Evolutionary conservation across 2,113 vertebrate genomes (phyloP).

Genomic region (Pithys albifrons): DNA sequence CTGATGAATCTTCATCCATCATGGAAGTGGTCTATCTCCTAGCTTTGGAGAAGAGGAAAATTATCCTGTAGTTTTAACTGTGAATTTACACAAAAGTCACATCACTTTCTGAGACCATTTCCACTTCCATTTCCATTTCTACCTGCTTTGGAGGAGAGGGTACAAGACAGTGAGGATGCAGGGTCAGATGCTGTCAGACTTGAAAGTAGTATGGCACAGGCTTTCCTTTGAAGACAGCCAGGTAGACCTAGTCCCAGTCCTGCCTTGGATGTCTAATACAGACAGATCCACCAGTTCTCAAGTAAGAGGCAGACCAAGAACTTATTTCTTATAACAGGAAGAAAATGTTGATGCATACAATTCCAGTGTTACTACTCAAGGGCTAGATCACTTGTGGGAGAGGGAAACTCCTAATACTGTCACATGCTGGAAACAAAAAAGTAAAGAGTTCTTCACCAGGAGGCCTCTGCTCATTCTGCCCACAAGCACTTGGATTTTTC

Average conservation of each 20-base stretch:
- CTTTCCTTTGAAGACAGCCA: not conserved
- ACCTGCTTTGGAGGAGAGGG: not conserved
- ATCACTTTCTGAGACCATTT: not conserved
- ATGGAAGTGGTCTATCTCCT: not conserved
- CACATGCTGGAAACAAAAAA: not conserved
- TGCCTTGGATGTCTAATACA: not conserved
- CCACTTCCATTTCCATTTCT: not conserved
- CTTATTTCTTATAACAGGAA: not conserved
- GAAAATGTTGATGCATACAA: not conserved
- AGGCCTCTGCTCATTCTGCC: not conserved
- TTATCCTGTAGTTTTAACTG: not conserved
- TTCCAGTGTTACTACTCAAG: not conserved
- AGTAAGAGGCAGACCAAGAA: not conserved
- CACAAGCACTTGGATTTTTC: not conserved
- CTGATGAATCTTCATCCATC: not conserved
- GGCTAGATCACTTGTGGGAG: not conserved
- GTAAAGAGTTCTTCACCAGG: not conserved
- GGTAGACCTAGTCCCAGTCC: not conserved
- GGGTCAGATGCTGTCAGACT: not conserved
- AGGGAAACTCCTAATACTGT: not conserved
- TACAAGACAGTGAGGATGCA: not conserved
- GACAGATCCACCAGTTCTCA: not conserved
- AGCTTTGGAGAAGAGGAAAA: not conserved
- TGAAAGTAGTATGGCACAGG: not conserved
- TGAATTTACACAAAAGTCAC: not conserved